Evolutionary conservation across 2,888 invertebrate genomes (phyloP).

Genomic region (Rosalia funebris): DNA sequence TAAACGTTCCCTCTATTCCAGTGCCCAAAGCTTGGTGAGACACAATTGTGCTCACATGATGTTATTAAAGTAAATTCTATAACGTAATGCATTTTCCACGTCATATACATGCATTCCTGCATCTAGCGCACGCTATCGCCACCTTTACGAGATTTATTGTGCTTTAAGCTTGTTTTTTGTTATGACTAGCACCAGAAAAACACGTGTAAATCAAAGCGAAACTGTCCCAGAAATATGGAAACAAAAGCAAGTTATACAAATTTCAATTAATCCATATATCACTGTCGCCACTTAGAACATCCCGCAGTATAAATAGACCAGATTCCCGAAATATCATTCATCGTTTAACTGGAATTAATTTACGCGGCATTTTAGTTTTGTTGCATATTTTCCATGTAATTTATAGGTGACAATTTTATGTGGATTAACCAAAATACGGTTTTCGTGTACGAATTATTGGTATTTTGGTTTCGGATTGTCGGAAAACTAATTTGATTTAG

Average conservation of each 20-base stretch:
- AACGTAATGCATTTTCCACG: no score
- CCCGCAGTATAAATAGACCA: conserved; percentile 5
- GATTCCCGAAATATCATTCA: conserved; percentile 18
- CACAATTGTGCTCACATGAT: no score
- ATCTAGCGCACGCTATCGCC: background rate
- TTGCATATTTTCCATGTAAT: conserved; percentile 22
- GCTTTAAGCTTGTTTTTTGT: background rate
- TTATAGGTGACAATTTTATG: conserved; percentile 12
- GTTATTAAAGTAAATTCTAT: no score
- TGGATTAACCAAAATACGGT: background rate
- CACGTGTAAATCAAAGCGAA: background rate
- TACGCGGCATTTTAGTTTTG: conserved; percentile 6
- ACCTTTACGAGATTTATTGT: background rate
- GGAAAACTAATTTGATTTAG: background rate
- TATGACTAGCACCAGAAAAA: background rate
- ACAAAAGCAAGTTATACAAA: conserved; percentile 2
- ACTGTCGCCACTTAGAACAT: background rate
- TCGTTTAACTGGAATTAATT: conserved; percentile 26
- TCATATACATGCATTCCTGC: no score
- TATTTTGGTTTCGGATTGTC: background rate
- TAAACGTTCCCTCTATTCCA: no score
- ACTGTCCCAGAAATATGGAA: background rate
- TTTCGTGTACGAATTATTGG: conserved; percentile 1
- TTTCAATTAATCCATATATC: conserved; percentile 9
- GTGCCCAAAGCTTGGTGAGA: no score